Percentiles rank a stretch among this genome's conserved stretches.
Evolutionary conservation across 2,888 invertebrate species (phyloP).

Genomic region (Plemyria rubiginata): DNA sequence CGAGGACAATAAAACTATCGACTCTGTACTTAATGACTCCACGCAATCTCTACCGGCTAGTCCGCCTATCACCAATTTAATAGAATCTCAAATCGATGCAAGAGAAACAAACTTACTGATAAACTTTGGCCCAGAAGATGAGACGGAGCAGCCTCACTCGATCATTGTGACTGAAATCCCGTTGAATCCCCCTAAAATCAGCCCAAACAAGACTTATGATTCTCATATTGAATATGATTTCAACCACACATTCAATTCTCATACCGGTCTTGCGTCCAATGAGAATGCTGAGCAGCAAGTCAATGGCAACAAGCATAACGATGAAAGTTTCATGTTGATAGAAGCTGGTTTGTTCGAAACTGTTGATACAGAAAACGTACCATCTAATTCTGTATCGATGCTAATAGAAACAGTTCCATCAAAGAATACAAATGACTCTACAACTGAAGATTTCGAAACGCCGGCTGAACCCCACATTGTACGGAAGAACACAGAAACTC

Average conservation of each 20-base stretch:
- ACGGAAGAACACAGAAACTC: not conserved
- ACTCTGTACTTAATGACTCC: slow-evolving; percentile 46
- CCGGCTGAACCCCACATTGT: too few relatives aligned
- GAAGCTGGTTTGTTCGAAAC: slow-evolving; percentile 11
- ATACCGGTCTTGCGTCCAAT: slow-evolving; percentile 34
- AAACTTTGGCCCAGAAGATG: slow-evolving; percentile 69
- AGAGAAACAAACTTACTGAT: slow-evolving; percentile 61
- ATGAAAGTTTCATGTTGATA: slow-evolving; percentile 27
- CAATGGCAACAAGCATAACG: slow-evolving; percentile 41
- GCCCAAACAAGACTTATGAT: slow-evolving; percentile 57
- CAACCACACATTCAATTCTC: slow-evolving; percentile 60
- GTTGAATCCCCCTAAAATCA: slow-evolving; percentile 57
- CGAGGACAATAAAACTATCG: slow-evolving; percentile 43
- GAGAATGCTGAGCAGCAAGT: slow-evolving; percentile 39
- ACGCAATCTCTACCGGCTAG: slow-evolving; percentile 55
- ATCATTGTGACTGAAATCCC: slow-evolving; percentile 75
- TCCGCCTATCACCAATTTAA: slow-evolving; percentile 70
- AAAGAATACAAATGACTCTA: not conserved
- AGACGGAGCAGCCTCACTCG: slow-evolving; percentile 77
- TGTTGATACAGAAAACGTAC: slow-evolving; percentile 21
- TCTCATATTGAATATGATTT: slow-evolving; percentile 50
- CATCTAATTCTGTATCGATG: slow-evolving; percentile 12
- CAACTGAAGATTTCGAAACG: slow-evolving; percentile 20
- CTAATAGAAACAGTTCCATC: slow-evolving; percentile 4
- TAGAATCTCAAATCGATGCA: slow-evolving; percentile 70